phyloP scores from a whole-genome alignment of 2,888 invertebrate genomes.

The Eristalis pertinax region DNA sequence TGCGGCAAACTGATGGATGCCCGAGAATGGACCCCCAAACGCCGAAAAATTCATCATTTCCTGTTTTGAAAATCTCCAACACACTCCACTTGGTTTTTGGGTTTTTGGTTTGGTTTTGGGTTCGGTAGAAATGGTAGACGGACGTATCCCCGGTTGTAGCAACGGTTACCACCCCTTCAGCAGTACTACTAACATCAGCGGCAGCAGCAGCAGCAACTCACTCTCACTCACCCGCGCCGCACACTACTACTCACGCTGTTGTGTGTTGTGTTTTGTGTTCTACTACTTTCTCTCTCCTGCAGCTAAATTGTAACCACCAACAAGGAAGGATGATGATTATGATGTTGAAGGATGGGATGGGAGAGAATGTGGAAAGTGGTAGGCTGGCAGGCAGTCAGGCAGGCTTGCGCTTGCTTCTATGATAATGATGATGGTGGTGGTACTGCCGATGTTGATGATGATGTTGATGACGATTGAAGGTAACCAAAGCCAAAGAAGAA shows the following conservation, averaged over 20 bases:
- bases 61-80: slow-evolving; percentile 38
- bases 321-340: slow-evolving; percentile 56
- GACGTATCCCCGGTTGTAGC: slow-evolving; percentile 61
- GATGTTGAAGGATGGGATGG: neutral
- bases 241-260: slow-evolving; percentile 44
- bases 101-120: neutral
- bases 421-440: slow-evolving; percentile 7
- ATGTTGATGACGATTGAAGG: slow-evolving; percentile 28
- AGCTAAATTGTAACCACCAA: slow-evolving; percentile 27
- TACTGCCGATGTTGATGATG: slow-evolving; percentile 9
- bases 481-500: neutral
- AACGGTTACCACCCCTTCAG: slow-evolving; percentile 65
- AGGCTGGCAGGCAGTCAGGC: no score
- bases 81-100: slow-evolving; percentile 1
- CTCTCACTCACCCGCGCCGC: slow-evolving; percentile 64
- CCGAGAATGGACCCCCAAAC: slow-evolving; percentile 81
- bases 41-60: slow-evolving; percentile 82
- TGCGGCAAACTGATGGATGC: slow-evolving; percentile 81
- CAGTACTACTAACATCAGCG: slow-evolving; percentile 46
- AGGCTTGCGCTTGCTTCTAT: slow-evolving; percentile 17
- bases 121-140: slow-evolving; percentile 39
- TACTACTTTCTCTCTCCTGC: slow-evolving; percentile 30
- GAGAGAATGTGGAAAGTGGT: neutral
- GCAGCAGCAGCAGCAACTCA: slow-evolving; percentile 27
- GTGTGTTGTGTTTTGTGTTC: neutral